Evolutionary conservation across 2,888 invertebrate species (phyloP).

Genomic region (Zaprionus lineosus): DNA sequence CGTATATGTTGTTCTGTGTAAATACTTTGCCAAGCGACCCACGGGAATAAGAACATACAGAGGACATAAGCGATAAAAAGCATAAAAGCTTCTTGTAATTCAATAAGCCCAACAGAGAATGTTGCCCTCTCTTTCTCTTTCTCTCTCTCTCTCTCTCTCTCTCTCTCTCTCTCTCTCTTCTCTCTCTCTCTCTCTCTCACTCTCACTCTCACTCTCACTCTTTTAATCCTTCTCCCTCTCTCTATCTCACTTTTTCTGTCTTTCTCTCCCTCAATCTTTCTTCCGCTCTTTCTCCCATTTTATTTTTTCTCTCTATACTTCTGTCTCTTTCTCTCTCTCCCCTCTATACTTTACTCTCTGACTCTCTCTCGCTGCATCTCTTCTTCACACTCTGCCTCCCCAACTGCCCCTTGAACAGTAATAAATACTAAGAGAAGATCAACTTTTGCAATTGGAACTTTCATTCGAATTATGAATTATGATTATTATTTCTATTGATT

Average conservation of each 20-base stretch:
- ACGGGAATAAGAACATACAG: slow-evolving; percentile 13
- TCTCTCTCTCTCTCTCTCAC: slow-evolving; percentile 2
- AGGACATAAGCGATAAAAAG: slow-evolving; percentile 32
- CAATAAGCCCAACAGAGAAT: slow-evolving; percentile 56
- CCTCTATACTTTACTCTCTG: too few species aligned
- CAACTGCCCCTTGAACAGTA: too few species aligned
- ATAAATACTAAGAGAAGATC: too few species aligned
- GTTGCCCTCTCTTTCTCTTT: slow-evolving; percentile 15
- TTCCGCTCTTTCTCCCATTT: too few species aligned
- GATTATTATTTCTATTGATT: slow-evolving; percentile 20
- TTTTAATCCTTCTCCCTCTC: slow-evolving; percentile 15
- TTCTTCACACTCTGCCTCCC: too few species aligned
- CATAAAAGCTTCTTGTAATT: slow-evolving; percentile 66
- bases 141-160: slow-evolving; percentile 4
- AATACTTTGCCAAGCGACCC: slow-evolving; percentile 40
- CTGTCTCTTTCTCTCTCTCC: too few species aligned
- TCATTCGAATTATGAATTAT: background rate
- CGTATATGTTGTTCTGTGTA: slow-evolving; percentile 83
- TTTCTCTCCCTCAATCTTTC: slow-evolving; percentile 13
- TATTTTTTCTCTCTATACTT: too few species aligned
- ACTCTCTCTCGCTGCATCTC: slow-evolving; percentile 16
- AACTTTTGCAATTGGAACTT: too few species aligned
- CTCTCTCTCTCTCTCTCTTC: background rate
- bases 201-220: slow-evolving; percentile 10
- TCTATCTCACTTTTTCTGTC: slow-evolving; percentile 22